phyloP scores from a whole-genome alignment of 2,797 vertebrate genomes.

The Scyliorhinus canicula region DNA sequence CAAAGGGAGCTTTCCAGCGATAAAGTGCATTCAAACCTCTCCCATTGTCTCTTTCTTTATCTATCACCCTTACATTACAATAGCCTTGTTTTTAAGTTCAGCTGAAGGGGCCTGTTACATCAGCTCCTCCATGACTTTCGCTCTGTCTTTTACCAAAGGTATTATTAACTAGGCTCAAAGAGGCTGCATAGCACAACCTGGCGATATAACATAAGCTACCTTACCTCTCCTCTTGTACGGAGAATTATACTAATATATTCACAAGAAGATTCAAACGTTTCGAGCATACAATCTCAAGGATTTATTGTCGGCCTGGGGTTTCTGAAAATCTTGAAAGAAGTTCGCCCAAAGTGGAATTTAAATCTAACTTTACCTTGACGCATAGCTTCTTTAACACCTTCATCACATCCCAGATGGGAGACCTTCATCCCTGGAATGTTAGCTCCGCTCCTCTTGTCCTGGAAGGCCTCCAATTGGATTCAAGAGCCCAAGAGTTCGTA shows the following conservation, averaged over 20 bases:
- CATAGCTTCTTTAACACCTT: too few relatives aligned
- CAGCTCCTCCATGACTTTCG: not conserved
- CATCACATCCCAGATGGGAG: too few relatives aligned
- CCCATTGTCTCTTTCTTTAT: not conserved
- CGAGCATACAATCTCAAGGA: not conserved
- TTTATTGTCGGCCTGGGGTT: not conserved
- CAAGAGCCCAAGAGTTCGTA: too few relatives aligned
- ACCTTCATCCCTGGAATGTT: too few relatives aligned
- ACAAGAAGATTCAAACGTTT: not conserved
- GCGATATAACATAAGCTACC: not conserved
- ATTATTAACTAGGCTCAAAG: not conserved
- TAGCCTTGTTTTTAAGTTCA: not conserved
- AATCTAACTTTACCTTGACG: too few relatives aligned
- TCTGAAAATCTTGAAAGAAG: not conserved
- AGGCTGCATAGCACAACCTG: not conserved
- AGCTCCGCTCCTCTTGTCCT: too few relatives aligned
- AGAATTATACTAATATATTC: not conserved
- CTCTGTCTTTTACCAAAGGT: not conserved
- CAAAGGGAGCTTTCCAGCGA: not conserved
- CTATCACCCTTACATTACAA: too few relatives aligned
- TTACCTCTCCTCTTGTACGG: not conserved
- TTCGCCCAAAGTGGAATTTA: not conserved
- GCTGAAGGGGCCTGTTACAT: not conserved
- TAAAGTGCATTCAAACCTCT: not conserved
- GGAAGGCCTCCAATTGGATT: too few relatives aligned